Evolutionary conservation across 2,797 vertebrate genomes (phyloP).

Genomic region (Philypnodon macrostomus): DNA sequence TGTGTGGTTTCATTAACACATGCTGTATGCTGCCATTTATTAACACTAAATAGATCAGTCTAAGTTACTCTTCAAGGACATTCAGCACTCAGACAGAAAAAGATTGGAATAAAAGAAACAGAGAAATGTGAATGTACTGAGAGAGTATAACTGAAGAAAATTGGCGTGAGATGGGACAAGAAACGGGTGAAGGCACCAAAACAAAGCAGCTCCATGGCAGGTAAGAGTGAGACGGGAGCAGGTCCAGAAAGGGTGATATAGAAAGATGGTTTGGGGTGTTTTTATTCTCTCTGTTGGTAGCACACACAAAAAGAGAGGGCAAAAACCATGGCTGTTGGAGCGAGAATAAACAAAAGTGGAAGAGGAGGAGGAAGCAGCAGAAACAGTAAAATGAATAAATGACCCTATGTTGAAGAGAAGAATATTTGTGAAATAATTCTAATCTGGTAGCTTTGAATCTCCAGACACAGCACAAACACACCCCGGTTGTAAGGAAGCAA

Average conservation of each 20-base stretch:
- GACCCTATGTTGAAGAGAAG: conserved; percentile 33
- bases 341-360: conserved; percentile 60
- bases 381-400: conserved; percentile 50
- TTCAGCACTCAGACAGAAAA: conserved; percentile 24
- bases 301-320: conserved; percentile 35
- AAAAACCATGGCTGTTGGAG: conserved; percentile 43
- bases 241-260: not conserved
- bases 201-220: conserved; percentile 15
- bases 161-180: conserved; percentile 19
- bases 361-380: conserved; percentile 57
- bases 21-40: conserved; percentile 43
- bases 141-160: conserved; percentile 5
- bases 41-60: conserved; percentile 35
- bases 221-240: conserved; percentile 40
- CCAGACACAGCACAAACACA: conserved; percentile 35
- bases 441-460: conserved; percentile 9
- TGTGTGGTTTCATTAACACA: conserved; percentile 44
- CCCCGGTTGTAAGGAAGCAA: not conserved
- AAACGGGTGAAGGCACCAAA: conserved; percentile 13
- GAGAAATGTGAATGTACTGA: not conserved
- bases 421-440: conserved; percentile 28
- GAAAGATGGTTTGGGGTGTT: no score
- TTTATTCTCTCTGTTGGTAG: conserved; percentile 62
- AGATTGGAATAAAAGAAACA: conserved; percentile 10
- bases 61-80: conserved; percentile 55